phyloP scores from a whole-genome alignment of 2,113 vertebrate species.

The Meleagris gallopavo region DNA sequence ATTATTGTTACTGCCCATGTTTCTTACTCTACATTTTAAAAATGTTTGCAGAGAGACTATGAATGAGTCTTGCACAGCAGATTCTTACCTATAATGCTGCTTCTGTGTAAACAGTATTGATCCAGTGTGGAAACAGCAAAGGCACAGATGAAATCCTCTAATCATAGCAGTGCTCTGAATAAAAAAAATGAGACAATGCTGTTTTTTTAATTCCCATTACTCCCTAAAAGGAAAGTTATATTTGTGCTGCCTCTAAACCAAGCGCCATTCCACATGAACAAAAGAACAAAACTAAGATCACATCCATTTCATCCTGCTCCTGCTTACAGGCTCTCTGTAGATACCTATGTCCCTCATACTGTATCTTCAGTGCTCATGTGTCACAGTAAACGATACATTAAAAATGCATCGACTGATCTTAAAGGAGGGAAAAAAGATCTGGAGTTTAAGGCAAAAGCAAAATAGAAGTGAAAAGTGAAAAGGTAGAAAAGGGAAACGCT shows the following conservation, averaged over 20 bases:
- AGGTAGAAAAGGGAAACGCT: not conserved
- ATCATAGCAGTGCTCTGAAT: not conserved
- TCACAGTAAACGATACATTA: conserved; percentile 60
- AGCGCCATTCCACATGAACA: conserved; percentile 43
- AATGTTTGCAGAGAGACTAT: not conserved
- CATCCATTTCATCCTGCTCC: conserved; percentile 27
- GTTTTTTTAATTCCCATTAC: conserved; percentile 49
- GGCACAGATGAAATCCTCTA: conserved; percentile 23
- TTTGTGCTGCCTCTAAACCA: conserved; percentile 55
- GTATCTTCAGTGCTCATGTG: conserved; percentile 38
- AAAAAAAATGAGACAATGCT: conserved; percentile 25
- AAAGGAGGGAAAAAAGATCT: not conserved
- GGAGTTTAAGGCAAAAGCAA: not conserved
- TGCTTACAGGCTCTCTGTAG: conserved; percentile 3
- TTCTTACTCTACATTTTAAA: not conserved
- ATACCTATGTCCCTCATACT: conserved; percentile 27
- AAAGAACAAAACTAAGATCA: conserved; percentile 23
- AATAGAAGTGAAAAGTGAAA: not conserved
- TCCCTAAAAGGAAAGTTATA: conserved; percentile 41
- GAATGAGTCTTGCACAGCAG: not conserved
- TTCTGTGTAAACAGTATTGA: not conserved
- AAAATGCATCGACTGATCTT: conserved; percentile 54
- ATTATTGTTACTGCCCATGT: not conserved
- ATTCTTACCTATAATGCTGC: not conserved
- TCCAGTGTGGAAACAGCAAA: not conserved